Base-by-base conservation (phyloP, 2,888 invertebrate genomes). In the Opisthograptis luteolata region DNA sequence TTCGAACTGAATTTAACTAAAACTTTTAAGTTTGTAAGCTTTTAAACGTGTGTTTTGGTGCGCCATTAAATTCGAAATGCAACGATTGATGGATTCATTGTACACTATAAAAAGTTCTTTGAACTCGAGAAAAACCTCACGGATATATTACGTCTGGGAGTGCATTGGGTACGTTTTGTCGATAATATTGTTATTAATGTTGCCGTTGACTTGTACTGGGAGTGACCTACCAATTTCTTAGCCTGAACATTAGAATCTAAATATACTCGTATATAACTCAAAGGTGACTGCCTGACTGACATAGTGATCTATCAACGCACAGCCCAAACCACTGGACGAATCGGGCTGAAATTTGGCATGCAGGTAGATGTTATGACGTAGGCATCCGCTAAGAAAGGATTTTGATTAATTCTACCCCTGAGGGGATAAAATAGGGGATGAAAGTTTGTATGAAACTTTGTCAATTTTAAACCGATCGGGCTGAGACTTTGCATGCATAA, bases 61-160 rank as follows among this genome's bases (percentile, higher is more conserved):
- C 62, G 73, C 69, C 62, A 67, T 81, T 74, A 79, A 73, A 77
- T 68, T 67, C n/a, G 60, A 79, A 81, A 74, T 75, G 73, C 67
- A 80, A 69, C 79, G 79, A 79, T 79, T 82, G 83, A 81, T 71
- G 70, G 70, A 76, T 77, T 70, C 66, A 76, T n/a, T 73, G 68
- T 65, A 56, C 66, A 63, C 69, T 54, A 73, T 81, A 81, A 82
- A 82, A 77, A 77, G 80, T 70, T 77, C 72, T 56, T 73, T 75
- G 73, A 77, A 80, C 82, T 66, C 64, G 55, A 17, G 50, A 52
- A 41, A 41, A 70, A 70, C 68, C 67, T 66, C 54, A 41, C 40
- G 58, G 56, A 64, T 62, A 52, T 53, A 58, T 59, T 55, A n/a
- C n/a, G n/a, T n/a, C n/a, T 61, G 39, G 43, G 35, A 46, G 25